These are phyloP conservation scores for Cepaea hortensis DNA, from an alignment of 2,888 invertebrate species.

Conservation along the genomic window DNA sequence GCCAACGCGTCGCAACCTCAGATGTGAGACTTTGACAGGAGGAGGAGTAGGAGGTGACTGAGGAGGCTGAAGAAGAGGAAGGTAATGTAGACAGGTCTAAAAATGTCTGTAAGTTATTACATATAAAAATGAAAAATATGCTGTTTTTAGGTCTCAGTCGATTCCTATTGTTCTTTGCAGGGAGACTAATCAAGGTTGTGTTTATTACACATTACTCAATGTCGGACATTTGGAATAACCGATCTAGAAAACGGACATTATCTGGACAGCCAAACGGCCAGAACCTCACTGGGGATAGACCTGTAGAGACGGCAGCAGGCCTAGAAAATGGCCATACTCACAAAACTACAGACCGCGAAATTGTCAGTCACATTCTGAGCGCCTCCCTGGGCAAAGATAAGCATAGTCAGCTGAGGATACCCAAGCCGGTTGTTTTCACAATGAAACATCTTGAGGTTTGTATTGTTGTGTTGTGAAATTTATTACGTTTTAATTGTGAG, in stretches of 20 bases:
- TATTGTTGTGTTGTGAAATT: not conserved
- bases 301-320: not conserved
- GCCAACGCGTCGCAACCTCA: too few relatives aligned
- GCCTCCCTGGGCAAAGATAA: conserved; percentile 57
- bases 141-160: not conserved
- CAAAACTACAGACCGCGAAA: conserved; percentile 41
- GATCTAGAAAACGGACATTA: not conserved
- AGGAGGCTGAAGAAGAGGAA: too few relatives aligned
- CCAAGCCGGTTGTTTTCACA: conserved; percentile 62
- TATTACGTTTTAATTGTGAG: not conserved
- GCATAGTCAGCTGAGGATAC: conserved; percentile 27
- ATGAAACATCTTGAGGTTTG: conserved; percentile 62
- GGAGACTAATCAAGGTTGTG: conserved; percentile 65
- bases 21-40: too few relatives aligned
- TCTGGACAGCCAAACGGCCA: not conserved
- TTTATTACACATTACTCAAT: conserved; percentile 70
- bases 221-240: conserved; percentile 59
- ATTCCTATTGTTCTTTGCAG: conserved; percentile 53
- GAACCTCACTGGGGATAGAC: not conserved
- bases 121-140: too few relatives aligned
- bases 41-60: too few relatives aligned
- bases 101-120: not conserved
- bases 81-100: not conserved
- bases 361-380: conserved; percentile 63
- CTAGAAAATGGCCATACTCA: conserved; percentile 21